phyloP scores from a whole-genome alignment of 2,113 vertebrate genomes.

The Rhinopomastus cyanomelas region DNA sequence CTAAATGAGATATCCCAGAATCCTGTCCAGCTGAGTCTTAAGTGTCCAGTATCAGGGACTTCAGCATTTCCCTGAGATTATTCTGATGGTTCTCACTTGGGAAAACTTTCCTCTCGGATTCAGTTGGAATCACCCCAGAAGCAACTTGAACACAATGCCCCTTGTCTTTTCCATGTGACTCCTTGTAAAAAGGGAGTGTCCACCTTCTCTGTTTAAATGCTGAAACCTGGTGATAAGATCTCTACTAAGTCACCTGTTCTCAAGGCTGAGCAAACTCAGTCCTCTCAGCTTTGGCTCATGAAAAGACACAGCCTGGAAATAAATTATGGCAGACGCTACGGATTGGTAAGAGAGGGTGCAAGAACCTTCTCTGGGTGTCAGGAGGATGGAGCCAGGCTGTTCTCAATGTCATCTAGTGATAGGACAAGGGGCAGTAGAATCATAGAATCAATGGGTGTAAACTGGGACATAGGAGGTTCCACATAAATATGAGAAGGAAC shows the following conservation, averaged over 20 bases:
- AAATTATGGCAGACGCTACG: fast-evolving
- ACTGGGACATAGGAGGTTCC: too few species aligned
- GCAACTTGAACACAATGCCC: too few species aligned
- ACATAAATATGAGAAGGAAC: too few species aligned
- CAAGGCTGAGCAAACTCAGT: not conserved
- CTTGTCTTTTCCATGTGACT: not conserved
- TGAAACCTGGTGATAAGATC: not conserved
- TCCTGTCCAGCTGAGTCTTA: not conserved
- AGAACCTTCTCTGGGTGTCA: not conserved
- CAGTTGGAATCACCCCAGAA: too few species aligned
- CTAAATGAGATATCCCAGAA: not conserved
- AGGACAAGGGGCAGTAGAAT: too few species aligned
- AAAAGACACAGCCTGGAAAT: not conserved
- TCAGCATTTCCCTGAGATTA: not conserved
- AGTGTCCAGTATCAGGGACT: not conserved
- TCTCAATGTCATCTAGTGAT: too few species aligned
- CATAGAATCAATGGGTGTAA: too few species aligned
- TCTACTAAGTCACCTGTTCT: not conserved
- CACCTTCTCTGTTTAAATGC: not conserved
- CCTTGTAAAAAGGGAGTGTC: not conserved
- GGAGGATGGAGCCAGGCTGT: too few species aligned
- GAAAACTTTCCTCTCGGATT: too few species aligned
- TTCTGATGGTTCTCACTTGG: not conserved
- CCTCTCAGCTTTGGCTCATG: not conserved
- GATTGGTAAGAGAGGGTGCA: not conserved